Evolutionary conservation across 2,888 invertebrate species (phyloP), one percentile per base, ranked within the genome.

Genomic region (Synergus japonicus): DNA sequence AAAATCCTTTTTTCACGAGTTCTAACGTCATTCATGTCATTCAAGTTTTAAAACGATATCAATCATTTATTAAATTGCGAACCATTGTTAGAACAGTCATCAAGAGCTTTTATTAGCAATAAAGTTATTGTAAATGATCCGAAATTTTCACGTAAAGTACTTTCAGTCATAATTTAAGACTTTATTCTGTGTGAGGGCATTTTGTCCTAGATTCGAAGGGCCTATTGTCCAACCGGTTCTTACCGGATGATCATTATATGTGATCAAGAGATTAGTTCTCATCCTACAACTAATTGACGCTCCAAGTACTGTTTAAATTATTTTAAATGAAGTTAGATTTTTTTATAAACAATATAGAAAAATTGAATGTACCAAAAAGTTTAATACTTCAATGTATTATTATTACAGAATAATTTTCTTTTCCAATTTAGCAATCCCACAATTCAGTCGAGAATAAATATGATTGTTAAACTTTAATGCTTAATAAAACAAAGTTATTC

Each of bases 171-270:
- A 37, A 54, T 37, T 49, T 13, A 15, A 54, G 49, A 15, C 49
- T 73, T 73, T 29, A 13, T 67, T 2, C 15, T 12, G 22, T 4
- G 7, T 29, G 37, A 9, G 29, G 29, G 29, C 29, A 69, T n/a
- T 58, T 73, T 37, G 54, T n/a, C 54, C 73, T 73, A 73, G 49
- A 73, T 58, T 37, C 54, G 15, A 54, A 73, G 29, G 10, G 15
- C 41, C 15, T 58, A 73, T 37, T 37, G 0, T 41, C n/a, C 5
- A 41, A 73, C 37, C 7, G 10, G 37, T n/a, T 37, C 18, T 58
- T n/a, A 54, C 54, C 41, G 54, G 73, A 73, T 73, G 54, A 54
- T 73, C n/a, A 37, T 73, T 73, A 73, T n/a, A 15, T n/a, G 1
- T 22, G 41, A 54, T 41, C 8, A 37, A 73, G 2, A 73, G 41